Conservation (phyloP, 2,113 vertebrate species). For the Emydura subglobosa region DNA sequence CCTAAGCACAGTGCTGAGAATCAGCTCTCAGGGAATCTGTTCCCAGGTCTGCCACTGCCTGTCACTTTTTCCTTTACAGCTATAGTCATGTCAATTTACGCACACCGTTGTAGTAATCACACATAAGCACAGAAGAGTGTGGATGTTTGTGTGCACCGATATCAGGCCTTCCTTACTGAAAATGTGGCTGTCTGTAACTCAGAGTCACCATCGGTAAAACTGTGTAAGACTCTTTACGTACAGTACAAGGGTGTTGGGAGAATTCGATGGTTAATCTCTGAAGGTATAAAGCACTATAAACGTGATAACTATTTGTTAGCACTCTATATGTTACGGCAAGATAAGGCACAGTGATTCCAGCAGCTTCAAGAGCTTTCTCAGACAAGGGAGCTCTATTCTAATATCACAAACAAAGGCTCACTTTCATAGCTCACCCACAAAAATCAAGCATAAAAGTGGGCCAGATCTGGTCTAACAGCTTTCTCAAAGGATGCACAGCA, state of each 20-base stretch:
- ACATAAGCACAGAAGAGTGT: not conserved
- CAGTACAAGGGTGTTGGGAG: not conserved
- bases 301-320: not conserved
- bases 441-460: accelerated
- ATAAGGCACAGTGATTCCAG: not conserved
- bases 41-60: not conserved
- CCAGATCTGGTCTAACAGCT: not conserved
- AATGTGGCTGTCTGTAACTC: not conserved
- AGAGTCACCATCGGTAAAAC: accelerated
- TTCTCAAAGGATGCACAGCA: not conserved
- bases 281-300: not conserved
- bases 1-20: not conserved
- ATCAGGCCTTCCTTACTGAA: not conserved
- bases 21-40: not conserved
- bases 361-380: not conserved
- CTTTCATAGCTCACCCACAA: not conserved
- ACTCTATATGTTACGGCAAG: not conserved
- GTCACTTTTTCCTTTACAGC: not conserved
- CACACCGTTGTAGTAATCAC: not conserved
- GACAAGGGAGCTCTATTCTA: not conserved
- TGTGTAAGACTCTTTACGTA: not conserved
- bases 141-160: not conserved
- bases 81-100: not conserved
- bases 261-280: not conserved
- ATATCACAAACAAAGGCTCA: not conserved